phyloP scores from a whole-genome alignment of 2,113 vertebrate genomes.

The Nesoenas mayeri region DNA sequence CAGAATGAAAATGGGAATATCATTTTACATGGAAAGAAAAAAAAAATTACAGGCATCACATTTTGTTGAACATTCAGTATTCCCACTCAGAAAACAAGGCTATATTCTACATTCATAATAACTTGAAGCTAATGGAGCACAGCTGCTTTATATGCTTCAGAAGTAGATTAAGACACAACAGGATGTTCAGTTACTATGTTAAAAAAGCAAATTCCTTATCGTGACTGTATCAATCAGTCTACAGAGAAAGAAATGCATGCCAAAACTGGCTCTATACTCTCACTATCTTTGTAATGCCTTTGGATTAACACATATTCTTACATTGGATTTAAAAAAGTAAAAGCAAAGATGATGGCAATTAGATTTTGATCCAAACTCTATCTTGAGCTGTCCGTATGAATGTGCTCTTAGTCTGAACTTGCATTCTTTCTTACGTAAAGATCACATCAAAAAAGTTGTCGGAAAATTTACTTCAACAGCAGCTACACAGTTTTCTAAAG shows the following conservation, averaged over 20 bases:
- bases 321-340: neutral
- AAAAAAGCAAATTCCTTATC: conserved; percentile 30
- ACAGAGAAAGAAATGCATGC: neutral
- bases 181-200: neutral
- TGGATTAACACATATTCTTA: neutral
- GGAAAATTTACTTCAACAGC: neutral
- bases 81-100: neutral
- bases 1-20: neutral
- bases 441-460: neutral
- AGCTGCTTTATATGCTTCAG: conserved; percentile 25
- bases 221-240: neutral
- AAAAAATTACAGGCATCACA: neutral
- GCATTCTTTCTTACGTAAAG: neutral
- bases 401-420: neutral
- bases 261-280: neutral
- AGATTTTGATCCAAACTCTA: neutral
- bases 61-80: conserved; percentile 20
- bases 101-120: conserved; percentile 8
- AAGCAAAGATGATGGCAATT: neutral
- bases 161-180: conserved; percentile 53
- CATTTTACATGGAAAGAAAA: neutral
- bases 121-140: conserved; percentile 51
- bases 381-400: neutral
- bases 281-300: neutral
- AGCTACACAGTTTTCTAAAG: neutral